Percentiles rank a stretch among this genome's conserved stretches.
These are phyloP conservation scores for Orthochromis indermauri DNA, from an alignment of 2,113 vertebrate species.

Conservation along the genomic window DNA sequence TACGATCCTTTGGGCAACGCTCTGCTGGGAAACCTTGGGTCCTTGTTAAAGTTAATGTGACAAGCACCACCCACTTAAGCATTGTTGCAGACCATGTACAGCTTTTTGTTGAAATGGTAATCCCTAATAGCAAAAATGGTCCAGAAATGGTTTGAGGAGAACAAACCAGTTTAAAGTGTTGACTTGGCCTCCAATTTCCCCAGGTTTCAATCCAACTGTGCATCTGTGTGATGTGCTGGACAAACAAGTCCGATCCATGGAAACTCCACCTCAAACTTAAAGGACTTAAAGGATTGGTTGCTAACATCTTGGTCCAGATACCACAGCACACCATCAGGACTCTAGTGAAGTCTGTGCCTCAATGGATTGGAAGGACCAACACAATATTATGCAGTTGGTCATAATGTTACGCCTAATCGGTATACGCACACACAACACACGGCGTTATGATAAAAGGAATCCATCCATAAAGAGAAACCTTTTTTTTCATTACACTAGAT, in stretches of 20 bases:
- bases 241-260: background rate
- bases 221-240: background rate
- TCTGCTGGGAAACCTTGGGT: background rate
- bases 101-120: background rate
- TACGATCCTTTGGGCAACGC: background rate
- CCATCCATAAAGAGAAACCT: background rate
- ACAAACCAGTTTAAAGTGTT: background rate
- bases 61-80: background rate
- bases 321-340: background rate
- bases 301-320: background rate
- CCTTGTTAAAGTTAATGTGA: background rate
- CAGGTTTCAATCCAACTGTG: background rate
- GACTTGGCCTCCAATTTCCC: background rate
- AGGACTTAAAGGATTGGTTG: background rate
- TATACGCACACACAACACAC: background rate
- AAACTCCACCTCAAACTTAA: background rate
- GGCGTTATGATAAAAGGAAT: background rate
- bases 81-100: background rate
- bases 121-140: background rate
- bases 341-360: background rate
- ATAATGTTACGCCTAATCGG: background rate
- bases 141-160: background rate
- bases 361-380: background rate
- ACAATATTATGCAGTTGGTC: background rate
- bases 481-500: background rate